Conservation (phyloP, 2,888 invertebrate genomes). For the Hydriomena furcata region DNA sequence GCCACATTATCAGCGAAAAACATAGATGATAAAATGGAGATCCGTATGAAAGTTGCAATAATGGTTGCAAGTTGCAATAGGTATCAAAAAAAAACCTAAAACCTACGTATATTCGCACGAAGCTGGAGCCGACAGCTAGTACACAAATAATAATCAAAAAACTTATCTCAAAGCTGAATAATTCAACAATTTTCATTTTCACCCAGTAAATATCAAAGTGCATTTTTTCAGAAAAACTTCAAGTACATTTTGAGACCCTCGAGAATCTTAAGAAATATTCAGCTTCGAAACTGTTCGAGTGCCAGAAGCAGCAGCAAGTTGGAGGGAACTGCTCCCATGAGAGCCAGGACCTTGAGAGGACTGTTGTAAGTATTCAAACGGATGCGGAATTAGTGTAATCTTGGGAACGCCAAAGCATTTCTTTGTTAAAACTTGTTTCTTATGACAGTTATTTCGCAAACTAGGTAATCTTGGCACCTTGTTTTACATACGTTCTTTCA, state of each 20-base stretch:
- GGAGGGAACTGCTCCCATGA: constrained; percentile 79
- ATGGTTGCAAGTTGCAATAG: too few species aligned
- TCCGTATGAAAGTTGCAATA: too few species aligned
- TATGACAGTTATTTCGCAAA: too few species aligned
- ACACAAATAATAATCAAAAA: constrained; percentile 3
- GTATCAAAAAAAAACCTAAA: too few species aligned
- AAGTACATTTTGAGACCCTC: constrained; percentile 77
- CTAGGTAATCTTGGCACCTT: too few species aligned
- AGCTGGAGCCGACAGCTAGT: too few species aligned
- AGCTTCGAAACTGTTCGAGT: constrained; percentile 76
- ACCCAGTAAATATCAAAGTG: constrained; percentile 1
- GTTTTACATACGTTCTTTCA: too few species aligned
- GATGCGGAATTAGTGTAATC: background rate
- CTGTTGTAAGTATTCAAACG: constrained; percentile 63
- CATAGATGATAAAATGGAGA: too few species aligned
- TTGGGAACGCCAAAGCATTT: background rate
- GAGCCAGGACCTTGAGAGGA: constrained; percentile 77
- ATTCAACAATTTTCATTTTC: constrained; percentile 12
- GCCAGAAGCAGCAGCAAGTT: constrained; percentile 78
- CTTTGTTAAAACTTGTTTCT: background rate
- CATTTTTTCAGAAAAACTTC: constrained; percentile 66
- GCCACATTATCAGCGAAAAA: too few species aligned
- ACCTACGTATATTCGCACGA: too few species aligned
- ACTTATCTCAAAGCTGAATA: constrained; percentile 8
- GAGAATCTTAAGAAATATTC: constrained; percentile 79